Evolutionary conservation across 1,140 invertebrate genomes (phyloP).

Genomic region (Ylistrum balloti): DNA sequence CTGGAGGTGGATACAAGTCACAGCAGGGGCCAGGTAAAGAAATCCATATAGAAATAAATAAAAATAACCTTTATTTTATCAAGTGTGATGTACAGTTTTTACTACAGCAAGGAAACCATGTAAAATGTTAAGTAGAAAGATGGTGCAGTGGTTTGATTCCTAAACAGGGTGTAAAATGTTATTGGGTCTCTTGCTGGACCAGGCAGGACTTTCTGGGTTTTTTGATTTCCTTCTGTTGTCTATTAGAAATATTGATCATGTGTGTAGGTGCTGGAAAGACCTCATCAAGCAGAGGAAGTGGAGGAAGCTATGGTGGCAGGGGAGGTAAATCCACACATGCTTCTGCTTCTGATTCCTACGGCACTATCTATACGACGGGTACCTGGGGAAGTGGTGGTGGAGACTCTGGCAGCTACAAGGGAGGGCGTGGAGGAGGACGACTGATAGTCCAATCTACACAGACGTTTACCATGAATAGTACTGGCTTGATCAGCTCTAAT

Average conservation of each 20-base stretch:
- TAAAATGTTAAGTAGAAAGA: too few species aligned
- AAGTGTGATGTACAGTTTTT: too few species aligned
- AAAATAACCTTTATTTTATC: not conserved
- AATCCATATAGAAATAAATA: not conserved
- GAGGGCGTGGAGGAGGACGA: slow-evolving; percentile 72
- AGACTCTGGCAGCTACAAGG: slow-evolving; percentile 56
- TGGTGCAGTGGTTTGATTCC: too few species aligned
- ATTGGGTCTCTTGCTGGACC: too few species aligned
- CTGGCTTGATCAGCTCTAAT: slow-evolving; percentile 63
- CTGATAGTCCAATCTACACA: slow-evolving; percentile 56
- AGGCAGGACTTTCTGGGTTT: too few species aligned
- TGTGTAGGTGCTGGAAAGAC: slow-evolving; percentile 66
- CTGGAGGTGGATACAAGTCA: slow-evolving; percentile 64
- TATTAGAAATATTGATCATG: not conserved
- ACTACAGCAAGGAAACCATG: too few species aligned
- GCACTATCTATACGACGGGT: slow-evolving; percentile 67
- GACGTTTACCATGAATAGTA: slow-evolving; percentile 53
- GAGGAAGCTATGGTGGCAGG: slow-evolving; percentile 71
- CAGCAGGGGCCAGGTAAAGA: slow-evolving; percentile 68
- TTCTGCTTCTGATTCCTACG: slow-evolving; percentile 62
- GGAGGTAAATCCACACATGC: slow-evolving; percentile 62
- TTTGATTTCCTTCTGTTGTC: too few species aligned
- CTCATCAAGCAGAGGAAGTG: slow-evolving; percentile 62
- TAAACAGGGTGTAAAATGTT: too few species aligned
- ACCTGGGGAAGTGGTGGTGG: slow-evolving; percentile 76